Conservation (phyloP, 2,888 invertebrate genomes). For the Cheilosia pagana region DNA sequence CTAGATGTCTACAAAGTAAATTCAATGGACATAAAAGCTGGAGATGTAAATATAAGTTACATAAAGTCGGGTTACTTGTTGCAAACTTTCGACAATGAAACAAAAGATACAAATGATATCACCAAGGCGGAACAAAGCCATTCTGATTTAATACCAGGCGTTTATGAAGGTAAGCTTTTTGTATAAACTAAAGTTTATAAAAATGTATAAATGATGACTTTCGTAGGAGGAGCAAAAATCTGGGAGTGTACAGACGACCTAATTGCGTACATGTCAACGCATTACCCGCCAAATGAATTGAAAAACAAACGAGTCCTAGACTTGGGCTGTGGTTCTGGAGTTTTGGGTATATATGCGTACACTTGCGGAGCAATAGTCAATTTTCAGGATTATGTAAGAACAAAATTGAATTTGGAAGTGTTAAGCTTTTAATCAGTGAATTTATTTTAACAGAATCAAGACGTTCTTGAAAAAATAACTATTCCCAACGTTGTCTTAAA, state of each 20-base stretch:
- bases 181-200: neutral
- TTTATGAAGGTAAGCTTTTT: conserved; percentile 89
- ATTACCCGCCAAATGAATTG: conserved; percentile 81
- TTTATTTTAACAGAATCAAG: conserved; percentile 88
- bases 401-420: too few species aligned
- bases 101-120: conserved; percentile 79
- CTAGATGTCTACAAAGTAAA: conserved; percentile 80
- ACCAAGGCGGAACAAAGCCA: conserved; percentile 86
- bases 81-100: conserved; percentile 72
- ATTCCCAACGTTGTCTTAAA: conserved; percentile 92
- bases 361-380: conserved; percentile 88
- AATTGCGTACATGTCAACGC: conserved; percentile 86
- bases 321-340: conserved; percentile 96
- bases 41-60: conserved; percentile 76
- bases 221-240: conserved; percentile 94
- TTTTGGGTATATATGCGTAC: conserved; percentile 92
- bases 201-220: neutral
- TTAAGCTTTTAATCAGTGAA: neutral
- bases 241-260: conserved; percentile 97
- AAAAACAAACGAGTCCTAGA: conserved; percentile 88
- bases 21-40: conserved; percentile 77
- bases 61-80: conserved; percentile 79
- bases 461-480: conserved; percentile 91
- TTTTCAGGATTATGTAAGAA: conserved; percentile 97
- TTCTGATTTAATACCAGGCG: conserved; percentile 89